These are phyloP conservation scores for Oreochromis tanganicae DNA, from an alignment of 2,113 vertebrate species.

Conservation along the genomic window DNA sequence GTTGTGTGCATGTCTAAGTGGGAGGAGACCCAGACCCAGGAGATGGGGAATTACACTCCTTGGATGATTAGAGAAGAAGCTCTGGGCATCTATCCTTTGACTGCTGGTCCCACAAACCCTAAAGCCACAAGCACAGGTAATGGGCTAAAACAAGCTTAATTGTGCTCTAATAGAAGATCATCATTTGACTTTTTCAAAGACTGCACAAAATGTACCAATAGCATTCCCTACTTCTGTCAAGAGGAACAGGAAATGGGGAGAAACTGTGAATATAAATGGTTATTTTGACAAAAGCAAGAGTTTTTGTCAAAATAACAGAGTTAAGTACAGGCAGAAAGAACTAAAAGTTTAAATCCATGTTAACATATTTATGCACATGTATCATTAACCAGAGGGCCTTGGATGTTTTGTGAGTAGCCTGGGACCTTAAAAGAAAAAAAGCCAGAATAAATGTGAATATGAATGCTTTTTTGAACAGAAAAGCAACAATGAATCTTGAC, in stretches of 20 bases:
- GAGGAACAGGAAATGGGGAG: not conserved
- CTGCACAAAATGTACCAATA: not conserved
- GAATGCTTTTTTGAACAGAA: not conserved
- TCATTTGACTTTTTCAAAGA: not conserved
- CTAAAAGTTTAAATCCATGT: not conserved
- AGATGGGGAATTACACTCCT: not conserved
- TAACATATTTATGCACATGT: not conserved
- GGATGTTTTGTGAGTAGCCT: not conserved
- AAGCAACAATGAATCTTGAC: too few relatives aligned
- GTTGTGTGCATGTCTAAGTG: not conserved
- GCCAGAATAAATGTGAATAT: not conserved
- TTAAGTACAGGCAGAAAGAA: too few relatives aligned
- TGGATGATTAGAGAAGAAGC: not conserved
- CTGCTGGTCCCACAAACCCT: not conserved
- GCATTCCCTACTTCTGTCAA: not conserved
- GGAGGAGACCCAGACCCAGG: not conserved
- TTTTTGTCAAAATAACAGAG: not conserved
- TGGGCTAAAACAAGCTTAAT: not conserved
- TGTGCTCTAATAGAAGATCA: accelerated
- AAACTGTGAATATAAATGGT: not conserved
- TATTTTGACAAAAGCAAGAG: not conserved
- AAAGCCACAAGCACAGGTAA: not conserved
- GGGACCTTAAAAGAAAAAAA: not conserved
- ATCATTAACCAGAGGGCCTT: not conserved
- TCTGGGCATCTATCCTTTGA: not conserved